Conservation (phyloP, 2,797 vertebrate species). For the Smutsia gigantea region DNA sequence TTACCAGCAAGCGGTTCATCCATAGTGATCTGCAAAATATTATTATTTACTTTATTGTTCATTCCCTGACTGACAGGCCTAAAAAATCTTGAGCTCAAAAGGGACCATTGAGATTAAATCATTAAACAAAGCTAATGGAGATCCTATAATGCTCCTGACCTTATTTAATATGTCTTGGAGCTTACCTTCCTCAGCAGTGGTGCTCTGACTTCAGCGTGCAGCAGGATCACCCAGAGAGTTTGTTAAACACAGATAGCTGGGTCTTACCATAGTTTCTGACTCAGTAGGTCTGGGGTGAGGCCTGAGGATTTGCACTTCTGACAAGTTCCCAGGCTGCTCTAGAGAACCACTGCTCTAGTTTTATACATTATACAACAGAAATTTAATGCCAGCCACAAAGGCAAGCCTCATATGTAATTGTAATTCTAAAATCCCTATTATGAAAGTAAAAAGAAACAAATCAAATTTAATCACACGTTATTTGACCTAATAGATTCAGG, state of each 20-base stretch:
- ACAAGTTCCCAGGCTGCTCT: neutral
- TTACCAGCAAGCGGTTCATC: neutral
- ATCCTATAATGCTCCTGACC: neutral
- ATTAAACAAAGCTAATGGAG: neutral
- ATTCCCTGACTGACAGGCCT: neutral
- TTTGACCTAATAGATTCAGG: neutral
- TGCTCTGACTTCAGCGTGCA: neutral
- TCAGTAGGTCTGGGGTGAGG: neutral
- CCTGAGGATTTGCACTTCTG: neutral
- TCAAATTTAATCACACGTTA: neutral
- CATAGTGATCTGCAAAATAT: neutral
- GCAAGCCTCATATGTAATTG: neutral
- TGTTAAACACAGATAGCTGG: neutral
- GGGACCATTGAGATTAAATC: neutral
- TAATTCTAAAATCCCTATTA: neutral
- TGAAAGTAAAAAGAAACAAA: neutral
- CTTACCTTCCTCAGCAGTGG: neutral
- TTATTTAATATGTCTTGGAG: neutral
- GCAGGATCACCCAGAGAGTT: neutral
- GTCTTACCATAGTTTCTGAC: neutral
- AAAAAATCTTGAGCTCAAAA: conserved; percentile 19
- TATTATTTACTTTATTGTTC: neutral
- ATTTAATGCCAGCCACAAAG: neutral
- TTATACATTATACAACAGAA: neutral
- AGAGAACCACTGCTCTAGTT: neutral